Conservation (phyloP, 2,113 vertebrate species). For the Thalassoma bifasciatum region DNA sequence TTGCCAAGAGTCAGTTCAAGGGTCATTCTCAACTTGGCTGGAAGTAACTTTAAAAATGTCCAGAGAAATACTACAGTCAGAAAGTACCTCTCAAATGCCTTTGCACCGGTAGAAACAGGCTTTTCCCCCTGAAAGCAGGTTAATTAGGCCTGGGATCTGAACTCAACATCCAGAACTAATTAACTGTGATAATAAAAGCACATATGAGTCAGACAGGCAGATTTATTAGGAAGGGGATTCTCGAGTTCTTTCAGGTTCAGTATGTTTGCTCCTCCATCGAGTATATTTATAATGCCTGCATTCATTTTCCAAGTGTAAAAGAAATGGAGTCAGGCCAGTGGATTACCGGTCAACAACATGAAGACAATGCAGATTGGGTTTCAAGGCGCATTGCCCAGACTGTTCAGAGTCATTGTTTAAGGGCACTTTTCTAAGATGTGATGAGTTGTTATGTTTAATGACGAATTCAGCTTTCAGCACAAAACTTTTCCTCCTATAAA, state of each 20-base stretch:
- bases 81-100: conserved; percentile 1
- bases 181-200: conserved; percentile 60
- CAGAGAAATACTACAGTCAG: conserved; percentile 51
- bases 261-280: not conserved
- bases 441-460: not conserved
- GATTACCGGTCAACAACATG: not conserved
- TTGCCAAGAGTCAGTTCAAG: conserved; percentile 1
- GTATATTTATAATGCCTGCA: not conserved
- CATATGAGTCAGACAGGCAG: conserved; percentile 4
- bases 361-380: conserved; percentile 6
- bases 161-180: conserved; percentile 52
- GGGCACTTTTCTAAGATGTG: not conserved
- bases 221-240: conserved; percentile 14
- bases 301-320: not conserved
- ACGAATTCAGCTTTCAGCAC: not conserved
- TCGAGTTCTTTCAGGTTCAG: not conserved
- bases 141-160: conserved; percentile 60
- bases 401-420: conserved; percentile 2
- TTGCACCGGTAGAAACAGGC: conserved; percentile 7
- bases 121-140: conserved; percentile 36
- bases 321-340: not conserved
- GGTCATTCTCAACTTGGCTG: not conserved
- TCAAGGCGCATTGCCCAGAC: conserved; percentile 3
- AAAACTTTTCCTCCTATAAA: not conserved
- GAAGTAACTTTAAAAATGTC: conserved; percentile 12